Base-by-base conservation (phyloP, 2,888 invertebrate genomes). In the Uloborus plumipes region DNA sequence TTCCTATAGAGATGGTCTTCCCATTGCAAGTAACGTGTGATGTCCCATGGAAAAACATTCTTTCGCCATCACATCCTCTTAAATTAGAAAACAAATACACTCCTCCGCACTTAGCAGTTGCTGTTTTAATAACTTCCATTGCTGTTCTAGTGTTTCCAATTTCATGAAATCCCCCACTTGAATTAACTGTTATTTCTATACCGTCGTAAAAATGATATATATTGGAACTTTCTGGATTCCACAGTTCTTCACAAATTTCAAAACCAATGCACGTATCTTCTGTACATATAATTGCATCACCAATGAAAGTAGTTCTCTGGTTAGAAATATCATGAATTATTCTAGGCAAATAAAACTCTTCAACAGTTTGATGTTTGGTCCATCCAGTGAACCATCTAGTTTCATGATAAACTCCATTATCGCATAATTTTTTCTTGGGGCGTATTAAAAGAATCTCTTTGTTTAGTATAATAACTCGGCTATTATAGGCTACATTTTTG, bases 231-330 rank as follows among this genome's bases (percentile, higher is more conserved):
- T 58, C 47, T 39, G 85, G 94, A 89, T 94, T 95, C 99, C 99
- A 99, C 20, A 99, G 90, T 88, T 99, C 99, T 90, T 99, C 99
- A 89, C 99, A 99, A 86, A 99, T 97, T 91, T 99, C 99, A 89
- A 93, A 95, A 6, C 97, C 97, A 86, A 99, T 93, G 87, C 96
- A 96, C 0, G 97, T 97, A 88, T 99, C 99, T 85, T 91, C 91
- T 0, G 98, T 96, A 26, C 95, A 92, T 84, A 99, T 93, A 0
- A 99, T 95, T 4, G 94, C 98, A 90, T 99, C 98, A 1, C 99
- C 99, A 88, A 99, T 93, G 2, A 97, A 96, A 51, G 96, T 97
- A 3, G 93, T 92, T 26, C 91, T 92, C 91, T 91, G 87, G 59
- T 84, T 88, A 0, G 95, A 96, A 71, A 95, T 92, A 50, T 92